phyloP scores from a whole-genome alignment of 2,797 vertebrate genomes.

The Leptodactylus fallax region DNA sequence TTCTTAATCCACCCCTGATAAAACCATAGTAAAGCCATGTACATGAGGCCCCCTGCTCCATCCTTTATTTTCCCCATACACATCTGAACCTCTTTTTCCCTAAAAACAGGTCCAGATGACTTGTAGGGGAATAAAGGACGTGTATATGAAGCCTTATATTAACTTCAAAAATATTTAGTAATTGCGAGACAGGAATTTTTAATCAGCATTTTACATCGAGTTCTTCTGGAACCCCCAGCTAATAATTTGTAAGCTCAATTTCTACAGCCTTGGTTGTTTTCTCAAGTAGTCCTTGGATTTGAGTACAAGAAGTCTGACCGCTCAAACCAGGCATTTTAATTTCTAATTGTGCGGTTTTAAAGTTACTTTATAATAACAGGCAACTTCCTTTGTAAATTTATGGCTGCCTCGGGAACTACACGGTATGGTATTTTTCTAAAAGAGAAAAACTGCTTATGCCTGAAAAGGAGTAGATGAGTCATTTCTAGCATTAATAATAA shows the following conservation, averaged over 20 bases:
- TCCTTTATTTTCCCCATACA: no score
- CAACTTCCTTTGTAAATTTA: constrained; percentile 23
- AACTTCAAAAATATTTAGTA: background rate
- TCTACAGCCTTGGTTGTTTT: background rate
- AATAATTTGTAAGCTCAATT: background rate
- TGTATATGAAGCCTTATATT: background rate
- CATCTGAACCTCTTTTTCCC: no score
- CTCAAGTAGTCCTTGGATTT: background rate
- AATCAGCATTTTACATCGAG: background rate
- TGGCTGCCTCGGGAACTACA: background rate
- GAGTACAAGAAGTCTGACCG: background rate
- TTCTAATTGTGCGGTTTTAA: constrained; percentile 42
- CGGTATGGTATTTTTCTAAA: background rate
- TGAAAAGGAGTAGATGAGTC: background rate
- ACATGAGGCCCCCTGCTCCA: no score
- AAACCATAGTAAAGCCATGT: no score
- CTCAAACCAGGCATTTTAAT: constrained; percentile 24
- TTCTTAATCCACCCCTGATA: no score
- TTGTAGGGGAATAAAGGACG: background rate
- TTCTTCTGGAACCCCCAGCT: background rate
- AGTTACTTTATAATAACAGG: constrained; percentile 43
- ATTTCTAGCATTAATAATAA: constrained; percentile 19
- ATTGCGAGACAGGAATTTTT: background rate
- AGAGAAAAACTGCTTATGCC: background rate
- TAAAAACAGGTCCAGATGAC: background rate